These are phyloP conservation scores for Ariolimax columbianus DNA, from an alignment of 2,888 invertebrate genomes.

Conservation along the genomic window DNA sequence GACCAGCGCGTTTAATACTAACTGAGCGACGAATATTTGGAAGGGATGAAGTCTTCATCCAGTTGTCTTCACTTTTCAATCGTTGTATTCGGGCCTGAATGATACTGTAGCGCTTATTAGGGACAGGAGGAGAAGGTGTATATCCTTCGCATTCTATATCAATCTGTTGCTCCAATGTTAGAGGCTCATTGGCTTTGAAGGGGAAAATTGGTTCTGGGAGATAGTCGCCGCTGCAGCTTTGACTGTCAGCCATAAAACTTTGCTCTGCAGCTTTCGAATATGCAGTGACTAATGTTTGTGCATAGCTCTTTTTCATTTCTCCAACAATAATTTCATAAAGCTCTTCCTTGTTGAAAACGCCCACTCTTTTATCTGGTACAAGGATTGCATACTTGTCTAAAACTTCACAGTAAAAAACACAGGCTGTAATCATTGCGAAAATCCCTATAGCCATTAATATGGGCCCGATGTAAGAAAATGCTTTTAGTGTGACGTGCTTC, in stretches of 20 bases:
- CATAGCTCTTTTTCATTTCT: conserved; percentile 51
- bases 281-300: conserved; percentile 45
- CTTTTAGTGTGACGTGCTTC: conserved; percentile 50
- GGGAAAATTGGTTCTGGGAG: conserved; percentile 27
- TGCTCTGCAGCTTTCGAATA: conserved; percentile 47
- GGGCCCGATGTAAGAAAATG: conserved; percentile 94
- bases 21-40: conserved; percentile 45
- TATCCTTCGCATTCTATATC: conserved; percentile 51
- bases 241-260: conserved; percentile 27
- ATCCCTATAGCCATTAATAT: conserved; percentile 98
- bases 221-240: conserved; percentile 16
- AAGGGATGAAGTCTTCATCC: conserved; percentile 49
- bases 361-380: conserved; percentile 82
- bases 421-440: conserved; percentile 97
- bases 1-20: conserved; percentile 36
- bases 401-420: conserved; percentile 99
- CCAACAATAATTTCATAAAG: conserved; percentile 45
- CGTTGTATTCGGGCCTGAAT: conserved; percentile 50
- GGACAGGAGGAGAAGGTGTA: conserved; percentile 49
- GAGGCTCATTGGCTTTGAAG: conserved; percentile 33
- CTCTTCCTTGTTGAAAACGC: conserved; percentile 38
- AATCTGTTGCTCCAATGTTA: conserved; percentile 49
- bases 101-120: conserved; percentile 47
- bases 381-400: conserved; percentile 94
- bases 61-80: conserved; percentile 46